Evolutionary conservation across 2,888 invertebrate genomes (phyloP), one percentile per base, ranked within the genome.

Genomic region (Pyrochroa serraticornis): DNA sequence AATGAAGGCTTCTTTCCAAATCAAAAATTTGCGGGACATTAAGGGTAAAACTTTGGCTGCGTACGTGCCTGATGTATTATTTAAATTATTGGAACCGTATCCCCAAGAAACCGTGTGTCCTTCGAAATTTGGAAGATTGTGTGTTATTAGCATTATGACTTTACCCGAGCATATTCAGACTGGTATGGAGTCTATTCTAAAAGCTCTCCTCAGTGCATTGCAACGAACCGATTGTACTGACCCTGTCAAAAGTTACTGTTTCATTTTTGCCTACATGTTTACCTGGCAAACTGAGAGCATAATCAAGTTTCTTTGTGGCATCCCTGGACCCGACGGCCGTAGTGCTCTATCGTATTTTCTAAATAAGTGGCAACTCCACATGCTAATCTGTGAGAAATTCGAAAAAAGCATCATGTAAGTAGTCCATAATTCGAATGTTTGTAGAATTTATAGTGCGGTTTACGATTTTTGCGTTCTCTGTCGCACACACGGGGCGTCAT

Each of bases 271-370:
- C 6, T 70, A 67, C 41, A 69, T 70, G 41, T 68, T 66, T 38
- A 70, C 63, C 60, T 65, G 62, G 49, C 52, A 60, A 41, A 65
- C 67, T 31, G 59, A 48, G 22, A 62, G 58, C 39, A 66, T 64
- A n/a, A 50, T 63, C 6, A 64, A 57, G 34, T 68, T 67, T 49
- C 47, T 70, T 35, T 60, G 63, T 7, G 60, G 63, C 41, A 62
- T 70, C 41, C 70, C 70, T n/a, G 70, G 70, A 7, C 70, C 70
- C 1, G 59, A 63, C 58, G 70, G 69, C 8, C 63, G 64, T 7
- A 69, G 70, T 52, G 70, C 70, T 7, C 54, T 70, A 30, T 58
- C 58, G 10, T 70, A 65, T 42, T 60, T 70, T 7, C 41, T 70
- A 31, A 65, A 66, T 32, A 56, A 60, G 9, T 70, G 68, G 66